phyloP scores from a whole-genome alignment of 1,140 invertebrate species.

The Ephestia elutella region DNA sequence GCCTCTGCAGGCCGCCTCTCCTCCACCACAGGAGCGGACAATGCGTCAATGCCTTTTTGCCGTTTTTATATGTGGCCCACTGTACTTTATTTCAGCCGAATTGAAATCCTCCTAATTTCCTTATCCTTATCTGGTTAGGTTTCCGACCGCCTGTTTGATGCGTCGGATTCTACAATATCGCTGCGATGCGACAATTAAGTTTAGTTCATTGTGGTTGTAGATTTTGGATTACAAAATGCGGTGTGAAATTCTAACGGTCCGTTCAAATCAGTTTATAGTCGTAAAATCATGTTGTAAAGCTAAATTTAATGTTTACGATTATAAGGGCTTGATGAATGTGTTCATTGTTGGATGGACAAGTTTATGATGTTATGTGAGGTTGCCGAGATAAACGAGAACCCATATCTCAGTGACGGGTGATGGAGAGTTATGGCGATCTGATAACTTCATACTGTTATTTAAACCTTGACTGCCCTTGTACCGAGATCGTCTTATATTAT shows the following conservation, averaged over 20 bases:
- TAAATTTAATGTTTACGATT: background rate
- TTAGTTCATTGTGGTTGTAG: no score
- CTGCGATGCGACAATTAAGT: no score
- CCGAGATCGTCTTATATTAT: no score
- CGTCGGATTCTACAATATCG: no score
- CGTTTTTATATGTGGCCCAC: no score
- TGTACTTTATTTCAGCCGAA: no score
- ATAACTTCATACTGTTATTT: background rate
- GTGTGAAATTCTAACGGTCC: no score
- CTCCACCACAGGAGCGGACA: slow-evolving; percentile 8
- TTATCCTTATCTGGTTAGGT: no score
- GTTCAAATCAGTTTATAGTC: background rate
- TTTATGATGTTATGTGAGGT: background rate
- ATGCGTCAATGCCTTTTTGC: no score
- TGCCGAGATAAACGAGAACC: background rate
- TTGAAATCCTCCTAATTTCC: no score
- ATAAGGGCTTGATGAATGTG: slow-evolving; percentile 11
- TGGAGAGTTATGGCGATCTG: background rate
- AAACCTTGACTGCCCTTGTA: background rate
- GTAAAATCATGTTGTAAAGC: background rate
- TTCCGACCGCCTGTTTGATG: no score
- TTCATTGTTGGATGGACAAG: background rate
- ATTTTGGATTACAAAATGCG: no score
- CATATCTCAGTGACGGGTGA: background rate
- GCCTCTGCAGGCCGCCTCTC: slow-evolving; percentile 45